Conservation (phyloP, 2,888 invertebrate genomes). For the Synergus japonicus region DNA sequence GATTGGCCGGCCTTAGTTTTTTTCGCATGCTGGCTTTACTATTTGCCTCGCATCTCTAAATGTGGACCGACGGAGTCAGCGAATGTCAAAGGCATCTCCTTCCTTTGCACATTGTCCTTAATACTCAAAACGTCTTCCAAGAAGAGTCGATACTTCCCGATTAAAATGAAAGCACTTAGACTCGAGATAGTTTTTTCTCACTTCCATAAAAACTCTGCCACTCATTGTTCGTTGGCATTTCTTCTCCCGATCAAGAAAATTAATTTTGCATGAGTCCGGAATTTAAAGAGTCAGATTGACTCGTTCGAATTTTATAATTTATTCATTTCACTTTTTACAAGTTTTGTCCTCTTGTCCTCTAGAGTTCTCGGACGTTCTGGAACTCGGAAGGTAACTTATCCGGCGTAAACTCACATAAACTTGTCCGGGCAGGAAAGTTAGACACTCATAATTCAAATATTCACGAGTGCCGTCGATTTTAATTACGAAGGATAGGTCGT, state of each 20-base stretch:
- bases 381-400: constrained; percentile 11
- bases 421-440: constrained; percentile 1
- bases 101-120: neutral
- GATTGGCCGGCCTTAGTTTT: constrained; percentile 55
- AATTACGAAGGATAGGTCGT: constrained; percentile 1
- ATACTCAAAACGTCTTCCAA: neutral
- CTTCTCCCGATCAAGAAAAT: neutral
- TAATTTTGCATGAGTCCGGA: neutral
- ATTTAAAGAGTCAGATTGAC: constrained; percentile 3
- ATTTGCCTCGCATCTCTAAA: constrained; percentile 9
- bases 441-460: constrained; percentile 28
- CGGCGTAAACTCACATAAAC: constrained; percentile 14
- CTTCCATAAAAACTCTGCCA: neutral
- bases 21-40: constrained; percentile 62
- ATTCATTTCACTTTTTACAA: constrained; percentile 9
- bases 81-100: constrained; percentile 18
- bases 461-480: constrained; percentile 23
- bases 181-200: neutral
- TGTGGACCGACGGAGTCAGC: neutral
- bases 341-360: constrained; percentile 20
- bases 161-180: neutral
- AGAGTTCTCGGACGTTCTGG: constrained; percentile 5
- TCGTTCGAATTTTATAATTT: neutral
- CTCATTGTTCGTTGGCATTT: constrained; percentile 25
- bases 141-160: neutral